phyloP scores from a whole-genome alignment of 1,140 invertebrate genomes.

The Euura lappo region DNA sequence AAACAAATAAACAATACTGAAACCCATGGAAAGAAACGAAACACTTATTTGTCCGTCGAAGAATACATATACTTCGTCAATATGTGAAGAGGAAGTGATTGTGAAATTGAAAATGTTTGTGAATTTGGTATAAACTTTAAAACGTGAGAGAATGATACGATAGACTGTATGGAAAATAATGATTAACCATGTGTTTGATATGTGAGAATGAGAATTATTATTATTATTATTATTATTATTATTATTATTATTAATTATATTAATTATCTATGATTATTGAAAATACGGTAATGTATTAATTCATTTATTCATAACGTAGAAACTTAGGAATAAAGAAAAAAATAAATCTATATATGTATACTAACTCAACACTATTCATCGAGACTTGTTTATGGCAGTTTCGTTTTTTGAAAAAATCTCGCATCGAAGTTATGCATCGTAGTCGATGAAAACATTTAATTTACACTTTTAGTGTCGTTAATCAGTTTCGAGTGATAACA shows the following conservation, averaged over 20 bases:
- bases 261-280: not conserved
- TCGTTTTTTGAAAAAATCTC: constrained; percentile 16
- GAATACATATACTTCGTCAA: constrained; percentile 2
- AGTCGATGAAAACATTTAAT: too few species aligned
- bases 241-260: too few species aligned
- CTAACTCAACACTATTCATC: constrained; percentile 29
- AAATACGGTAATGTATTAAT: constrained; percentile 41
- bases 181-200: constrained; percentile 32
- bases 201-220: constrained; percentile 27
- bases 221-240: constrained; percentile 29
- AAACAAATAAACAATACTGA: too few species aligned
- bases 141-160: constrained; percentile 36
- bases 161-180: constrained; percentile 36
- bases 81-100: not conserved
- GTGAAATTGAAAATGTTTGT: constrained; percentile 20
- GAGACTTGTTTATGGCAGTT: constrained; percentile 37
- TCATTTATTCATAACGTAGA: constrained; percentile 39
- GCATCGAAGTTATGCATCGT: constrained; percentile 13
- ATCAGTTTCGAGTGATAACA: too few species aligned
- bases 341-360: constrained; percentile 26
- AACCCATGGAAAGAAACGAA: not conserved
- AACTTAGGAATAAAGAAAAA: constrained; percentile 21
- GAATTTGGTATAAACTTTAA: constrained; percentile 18
- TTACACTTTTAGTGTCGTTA: too few species aligned
- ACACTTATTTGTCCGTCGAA: not conserved